phyloP scores from a whole-genome alignment of 2,888 invertebrate species.

The Caenorhabditis doughertyi region DNA sequence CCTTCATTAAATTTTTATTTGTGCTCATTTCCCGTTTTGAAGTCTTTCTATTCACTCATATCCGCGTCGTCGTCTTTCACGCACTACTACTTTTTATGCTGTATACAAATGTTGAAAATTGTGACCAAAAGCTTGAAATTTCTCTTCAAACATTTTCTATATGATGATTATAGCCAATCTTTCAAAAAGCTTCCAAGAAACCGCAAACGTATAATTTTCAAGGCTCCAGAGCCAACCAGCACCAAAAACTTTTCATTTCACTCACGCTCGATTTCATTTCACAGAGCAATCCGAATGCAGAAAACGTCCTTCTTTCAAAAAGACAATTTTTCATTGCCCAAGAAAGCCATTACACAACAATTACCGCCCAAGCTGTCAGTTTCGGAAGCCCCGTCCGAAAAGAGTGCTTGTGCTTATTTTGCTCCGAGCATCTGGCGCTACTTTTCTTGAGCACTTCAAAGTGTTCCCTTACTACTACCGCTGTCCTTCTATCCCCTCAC shows the following conservation, averaged over 20 bases:
- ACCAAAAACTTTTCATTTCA: constrained; percentile 5
- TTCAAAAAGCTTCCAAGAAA: not conserved
- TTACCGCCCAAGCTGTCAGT: constrained; percentile 51
- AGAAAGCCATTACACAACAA: constrained; percentile 42
- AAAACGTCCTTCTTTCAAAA: constrained; percentile 10
- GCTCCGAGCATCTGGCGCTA: not conserved
- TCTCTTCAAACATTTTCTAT: not conserved
- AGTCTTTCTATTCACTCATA: constrained; percentile 46
- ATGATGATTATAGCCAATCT: not conserved
- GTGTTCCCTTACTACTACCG: constrained; percentile 9
- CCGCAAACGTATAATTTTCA: constrained; percentile 7
- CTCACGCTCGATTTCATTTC: constrained; percentile 23
- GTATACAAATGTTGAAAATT: constrained; percentile 29
- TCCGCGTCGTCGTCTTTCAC: constrained; percentile 15
- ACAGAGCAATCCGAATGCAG: not conserved
- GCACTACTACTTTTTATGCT: constrained; percentile 14
- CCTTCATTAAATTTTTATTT: constrained; percentile 61
- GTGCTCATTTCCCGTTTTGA: constrained; percentile 54
- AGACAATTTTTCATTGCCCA: constrained; percentile 19
- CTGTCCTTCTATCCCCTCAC: constrained; percentile 1
- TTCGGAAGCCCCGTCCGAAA: constrained; percentile 19
- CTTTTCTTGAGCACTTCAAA: constrained; percentile 18
- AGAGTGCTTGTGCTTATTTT: constrained; percentile 13
- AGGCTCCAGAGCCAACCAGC: not conserved
- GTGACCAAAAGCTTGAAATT: constrained; percentile 2